These are phyloP conservation scores for Nesoenas mayeri DNA, from an alignment of 2,113 vertebrate genomes.

Conservation along the genomic window DNA sequence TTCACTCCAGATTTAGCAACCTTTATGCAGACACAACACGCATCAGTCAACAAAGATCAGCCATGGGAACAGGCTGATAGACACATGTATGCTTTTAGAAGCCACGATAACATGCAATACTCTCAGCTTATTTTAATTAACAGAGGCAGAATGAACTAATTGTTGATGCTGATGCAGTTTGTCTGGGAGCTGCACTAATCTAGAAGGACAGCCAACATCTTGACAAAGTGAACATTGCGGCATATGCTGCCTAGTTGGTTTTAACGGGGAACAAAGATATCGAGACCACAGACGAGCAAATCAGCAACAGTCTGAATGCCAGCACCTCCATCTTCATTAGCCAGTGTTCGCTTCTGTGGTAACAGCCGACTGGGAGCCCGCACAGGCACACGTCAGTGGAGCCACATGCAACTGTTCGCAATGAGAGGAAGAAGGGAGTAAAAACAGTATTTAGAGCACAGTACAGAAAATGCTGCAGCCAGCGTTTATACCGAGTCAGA, in stretches of 20 bases:
- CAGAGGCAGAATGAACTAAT: background rate
- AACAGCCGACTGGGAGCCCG: rapidly evolving
- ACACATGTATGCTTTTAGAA: background rate
- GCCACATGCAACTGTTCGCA: background rate
- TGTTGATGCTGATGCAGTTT: background rate
- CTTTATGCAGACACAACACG: background rate
- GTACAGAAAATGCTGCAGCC: background rate
- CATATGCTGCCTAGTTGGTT: background rate
- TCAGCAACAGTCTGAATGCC: background rate
- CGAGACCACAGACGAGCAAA: background rate
- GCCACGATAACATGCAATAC: rapidly evolving
- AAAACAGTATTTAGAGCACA: background rate
- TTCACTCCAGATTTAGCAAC: background rate
- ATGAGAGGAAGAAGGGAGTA: background rate
- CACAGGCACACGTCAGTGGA: background rate
- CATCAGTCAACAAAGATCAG: background rate
- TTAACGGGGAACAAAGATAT: background rate
- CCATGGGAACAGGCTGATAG: background rate
- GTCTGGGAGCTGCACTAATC: background rate
- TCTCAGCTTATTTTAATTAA: constrained; percentile 7
- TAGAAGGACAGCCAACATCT: background rate
- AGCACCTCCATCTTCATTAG: background rate
- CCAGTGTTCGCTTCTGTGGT: background rate
- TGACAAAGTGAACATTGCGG: background rate
- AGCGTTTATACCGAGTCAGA: background rate